Conservation (phyloP, 2,888 invertebrate genomes). For the Xylocampa areola region DNA sequence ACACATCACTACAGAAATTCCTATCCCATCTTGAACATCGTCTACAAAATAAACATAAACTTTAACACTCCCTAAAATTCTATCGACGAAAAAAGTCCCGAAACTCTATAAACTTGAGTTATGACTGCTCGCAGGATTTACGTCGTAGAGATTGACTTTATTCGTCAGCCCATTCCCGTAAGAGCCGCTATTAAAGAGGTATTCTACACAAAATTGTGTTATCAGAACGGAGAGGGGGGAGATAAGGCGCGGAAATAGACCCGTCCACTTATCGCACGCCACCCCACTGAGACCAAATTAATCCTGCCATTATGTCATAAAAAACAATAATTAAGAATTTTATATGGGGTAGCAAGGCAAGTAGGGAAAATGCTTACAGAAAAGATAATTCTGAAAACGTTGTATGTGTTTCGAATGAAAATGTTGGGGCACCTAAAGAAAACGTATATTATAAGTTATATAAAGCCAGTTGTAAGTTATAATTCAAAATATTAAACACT, state of each 20-base stretch:
- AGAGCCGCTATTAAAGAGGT: constrained; percentile 80
- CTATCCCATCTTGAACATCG: constrained; percentile 36
- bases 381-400: too few species aligned
- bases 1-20: constrained; percentile 20
- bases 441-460: too few species aligned
- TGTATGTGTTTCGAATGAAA: too few species aligned
- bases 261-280: constrained; percentile 70
- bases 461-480: too few species aligned
- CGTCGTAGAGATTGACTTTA: constrained; percentile 83
- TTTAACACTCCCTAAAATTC: constrained; percentile 70
- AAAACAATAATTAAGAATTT: constrained; percentile 52
- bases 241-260: constrained; percentile 74
- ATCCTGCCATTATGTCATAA: constrained; percentile 62
- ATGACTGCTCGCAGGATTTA: constrained; percentile 83
- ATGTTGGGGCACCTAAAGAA: too few species aligned
- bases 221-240: constrained; percentile 66
- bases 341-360: constrained; percentile 11
- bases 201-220: constrained; percentile 78
- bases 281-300: constrained; percentile 63
- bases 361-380: too few species aligned
- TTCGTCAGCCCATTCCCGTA: constrained; percentile 81
- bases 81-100: constrained; percentile 68
- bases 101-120: constrained; percentile 86
- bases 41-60: constrained; percentile 60
- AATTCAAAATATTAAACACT: constrained; percentile 4